Conservation (phyloP, 2,888 invertebrate genomes). For the Teinopalpus imperialis region DNA sequence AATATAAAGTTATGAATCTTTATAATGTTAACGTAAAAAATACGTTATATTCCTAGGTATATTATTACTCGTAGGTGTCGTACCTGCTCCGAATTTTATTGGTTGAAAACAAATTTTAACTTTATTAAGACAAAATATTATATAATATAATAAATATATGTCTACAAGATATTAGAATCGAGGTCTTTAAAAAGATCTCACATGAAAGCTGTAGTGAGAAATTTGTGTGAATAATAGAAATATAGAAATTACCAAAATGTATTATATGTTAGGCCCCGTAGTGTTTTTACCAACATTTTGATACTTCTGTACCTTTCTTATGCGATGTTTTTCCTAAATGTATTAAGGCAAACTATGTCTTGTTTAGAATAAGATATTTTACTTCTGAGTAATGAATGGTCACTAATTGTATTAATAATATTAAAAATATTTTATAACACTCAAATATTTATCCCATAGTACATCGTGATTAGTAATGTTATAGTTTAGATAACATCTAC, state of each 20-base stretch:
- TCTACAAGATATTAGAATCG: conserved; percentile 30
- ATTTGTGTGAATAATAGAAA: conserved; percentile 43
- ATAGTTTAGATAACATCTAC: background rate
- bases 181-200: conserved; percentile 47
- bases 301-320: conserved; percentile 62
- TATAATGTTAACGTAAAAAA: too few species aligned
- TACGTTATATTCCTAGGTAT: conserved; percentile 9
- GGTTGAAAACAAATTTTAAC: conserved; percentile 44
- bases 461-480: conserved; percentile 6
- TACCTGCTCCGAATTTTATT: conserved; percentile 62
- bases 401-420: background rate
- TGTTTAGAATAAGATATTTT: background rate
- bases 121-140: conserved; percentile 39
- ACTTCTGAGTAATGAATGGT: background rate
- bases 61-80: background rate
- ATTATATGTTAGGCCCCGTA: conserved; percentile 67
- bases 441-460: background rate
- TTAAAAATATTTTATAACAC: background rate
- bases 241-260: conserved; percentile 44
- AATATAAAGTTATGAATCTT: background rate
- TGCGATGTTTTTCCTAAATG: conserved; percentile 15
- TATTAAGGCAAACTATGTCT: background rate
- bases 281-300: conserved; percentile 75
- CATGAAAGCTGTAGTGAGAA: conserved; percentile 75
- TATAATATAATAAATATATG: conserved; percentile 31